These are phyloP conservation scores for Spermophilus dauricus DNA, from an alignment of 2,113 vertebrate species.

Conservation along the genomic window DNA sequence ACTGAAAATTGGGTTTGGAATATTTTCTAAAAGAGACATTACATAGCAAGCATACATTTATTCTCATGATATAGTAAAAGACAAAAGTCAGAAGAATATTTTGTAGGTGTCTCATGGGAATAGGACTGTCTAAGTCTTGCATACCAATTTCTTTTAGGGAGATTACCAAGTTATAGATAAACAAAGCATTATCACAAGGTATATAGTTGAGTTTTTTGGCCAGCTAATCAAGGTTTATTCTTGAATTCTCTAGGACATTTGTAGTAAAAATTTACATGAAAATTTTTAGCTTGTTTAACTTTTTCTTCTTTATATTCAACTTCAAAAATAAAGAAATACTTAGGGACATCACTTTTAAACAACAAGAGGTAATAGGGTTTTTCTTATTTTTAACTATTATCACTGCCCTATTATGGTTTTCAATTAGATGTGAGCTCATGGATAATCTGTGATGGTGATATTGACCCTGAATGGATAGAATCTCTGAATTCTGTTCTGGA, in stretches of 20 bases:
- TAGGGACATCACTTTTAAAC: background rate
- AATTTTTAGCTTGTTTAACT: background rate
- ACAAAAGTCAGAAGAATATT: background rate
- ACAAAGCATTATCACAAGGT: background rate
- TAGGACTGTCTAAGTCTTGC: background rate
- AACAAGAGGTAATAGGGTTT: background rate
- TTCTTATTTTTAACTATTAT: background rate
- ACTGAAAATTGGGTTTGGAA: background rate
- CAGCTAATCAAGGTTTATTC: background rate
- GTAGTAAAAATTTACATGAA: background rate
- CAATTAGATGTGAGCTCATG: constrained; percentile 95
- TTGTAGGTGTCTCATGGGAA: background rate
- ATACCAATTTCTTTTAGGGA: background rate
- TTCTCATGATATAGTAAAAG: background rate
- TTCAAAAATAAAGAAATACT: background rate
- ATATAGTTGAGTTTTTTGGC: background rate
- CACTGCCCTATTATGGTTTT: constrained; percentile 60
- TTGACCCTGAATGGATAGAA: constrained; percentile 99
- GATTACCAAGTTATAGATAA: background rate
- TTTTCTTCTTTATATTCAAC: background rate
- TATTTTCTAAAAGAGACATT: constrained; percentile 29
- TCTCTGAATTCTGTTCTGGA: constrained; percentile 98
- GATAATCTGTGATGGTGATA: constrained; percentile 99
- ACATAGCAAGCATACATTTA: background rate
- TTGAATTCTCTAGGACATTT: background rate